Conservation (phyloP, 1,140 invertebrate species). For the Orussus abietinus region DNA sequence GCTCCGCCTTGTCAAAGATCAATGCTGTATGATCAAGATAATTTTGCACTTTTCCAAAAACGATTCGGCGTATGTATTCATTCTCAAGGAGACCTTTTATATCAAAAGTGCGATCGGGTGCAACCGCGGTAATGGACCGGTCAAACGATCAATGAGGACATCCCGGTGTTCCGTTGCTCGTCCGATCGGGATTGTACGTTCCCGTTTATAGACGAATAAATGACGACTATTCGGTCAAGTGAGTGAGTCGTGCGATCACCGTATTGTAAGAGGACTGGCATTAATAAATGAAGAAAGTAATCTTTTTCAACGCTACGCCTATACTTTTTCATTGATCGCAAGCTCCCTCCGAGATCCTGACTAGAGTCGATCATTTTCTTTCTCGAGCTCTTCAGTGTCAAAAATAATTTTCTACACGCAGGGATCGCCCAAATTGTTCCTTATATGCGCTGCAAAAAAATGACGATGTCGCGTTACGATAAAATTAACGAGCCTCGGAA, state of each 20-base stretch:
- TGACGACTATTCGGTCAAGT: neutral
- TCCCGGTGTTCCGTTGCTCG: slow-evolving; percentile 9
- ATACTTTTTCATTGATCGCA: no score
- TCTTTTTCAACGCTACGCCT: slow-evolving; percentile 5
- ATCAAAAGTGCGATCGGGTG: neutral
- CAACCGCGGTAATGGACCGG: neutral
- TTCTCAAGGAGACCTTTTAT: neutral
- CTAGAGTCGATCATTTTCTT: no score
- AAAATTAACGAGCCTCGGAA: no score
- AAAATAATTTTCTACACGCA: no score
- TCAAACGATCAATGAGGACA: slow-evolving; percentile 12
- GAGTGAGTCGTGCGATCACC: neutral
- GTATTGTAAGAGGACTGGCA: slow-evolving; percentile 5
- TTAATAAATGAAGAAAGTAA: slow-evolving; percentile 18
- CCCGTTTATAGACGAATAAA: neutral
- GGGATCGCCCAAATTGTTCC: no score
- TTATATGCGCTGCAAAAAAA: no score
- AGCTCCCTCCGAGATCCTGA: no score
- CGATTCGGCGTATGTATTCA: neutral
- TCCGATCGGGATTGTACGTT: slow-evolving; percentile 1
- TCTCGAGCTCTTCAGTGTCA: no score
- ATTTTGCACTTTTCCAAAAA: slow-evolving; percentile 1
- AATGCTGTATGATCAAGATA: no score
- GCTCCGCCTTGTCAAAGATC: neutral
- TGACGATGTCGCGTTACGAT: no score